phyloP scores from a whole-genome alignment of 2,797 vertebrate genomes.

The Pteronotus mesoamericanus region DNA sequence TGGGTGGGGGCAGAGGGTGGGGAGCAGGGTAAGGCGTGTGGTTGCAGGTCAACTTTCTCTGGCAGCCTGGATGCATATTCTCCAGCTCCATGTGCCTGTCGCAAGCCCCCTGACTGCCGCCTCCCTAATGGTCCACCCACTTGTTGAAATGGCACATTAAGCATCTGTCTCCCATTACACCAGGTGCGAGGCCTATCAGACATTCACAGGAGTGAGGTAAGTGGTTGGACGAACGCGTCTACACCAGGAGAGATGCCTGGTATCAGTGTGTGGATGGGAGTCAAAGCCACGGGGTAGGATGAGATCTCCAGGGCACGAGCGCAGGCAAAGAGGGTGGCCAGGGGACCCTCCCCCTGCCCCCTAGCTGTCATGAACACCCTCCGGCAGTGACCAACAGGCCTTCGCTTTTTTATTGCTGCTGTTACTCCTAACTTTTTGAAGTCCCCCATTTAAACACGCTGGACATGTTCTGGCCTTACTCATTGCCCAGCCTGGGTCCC shows the following conservation, averaged over 20 bases:
- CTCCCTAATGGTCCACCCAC: not conserved
- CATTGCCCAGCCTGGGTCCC: not conserved
- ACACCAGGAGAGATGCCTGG: rapidly evolving
- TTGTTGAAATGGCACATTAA: not conserved
- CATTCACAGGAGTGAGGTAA: rapidly evolving
- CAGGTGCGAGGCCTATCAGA: not conserved
- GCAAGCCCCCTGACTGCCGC: rapidly evolving
- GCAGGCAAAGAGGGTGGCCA: not conserved
- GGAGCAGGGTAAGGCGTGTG: rapidly evolving
- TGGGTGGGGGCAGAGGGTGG: conserved; percentile 57
- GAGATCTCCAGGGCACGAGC: not conserved
- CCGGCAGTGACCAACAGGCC: not conserved
- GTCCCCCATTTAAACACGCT: not conserved
- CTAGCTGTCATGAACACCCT: rapidly evolving
- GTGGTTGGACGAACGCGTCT: not conserved
- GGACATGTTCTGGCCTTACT: not conserved
- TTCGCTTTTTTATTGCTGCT: not conserved
- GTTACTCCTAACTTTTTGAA: not conserved
- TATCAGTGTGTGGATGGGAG: rapidly evolving
- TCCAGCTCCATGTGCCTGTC: not conserved
- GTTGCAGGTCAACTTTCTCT: rapidly evolving
- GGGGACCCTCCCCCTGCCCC: not conserved
- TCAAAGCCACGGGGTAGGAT: not conserved
- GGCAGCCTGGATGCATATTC: not conserved
- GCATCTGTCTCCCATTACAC: rapidly evolving